These are phyloP conservation scores for Nemotelus nigrinus DNA, from an alignment of 2,888 invertebrate genomes.

Conservation along the genomic window DNA sequence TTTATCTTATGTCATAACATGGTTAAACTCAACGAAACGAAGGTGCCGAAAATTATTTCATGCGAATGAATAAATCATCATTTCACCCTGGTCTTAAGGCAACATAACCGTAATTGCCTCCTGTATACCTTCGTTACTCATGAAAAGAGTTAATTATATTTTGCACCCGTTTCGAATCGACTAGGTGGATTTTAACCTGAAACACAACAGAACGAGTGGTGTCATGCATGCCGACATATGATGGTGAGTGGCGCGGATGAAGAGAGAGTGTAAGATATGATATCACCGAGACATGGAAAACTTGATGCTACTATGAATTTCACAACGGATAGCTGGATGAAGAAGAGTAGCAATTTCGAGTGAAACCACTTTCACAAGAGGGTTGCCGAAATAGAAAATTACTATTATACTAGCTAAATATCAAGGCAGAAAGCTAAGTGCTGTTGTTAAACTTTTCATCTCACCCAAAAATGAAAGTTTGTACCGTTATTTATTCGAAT, in stretches of 20 bases:
- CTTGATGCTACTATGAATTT: slow-evolving; percentile 16
- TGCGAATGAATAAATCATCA: slow-evolving; percentile 39
- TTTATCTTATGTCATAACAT: slow-evolving; percentile 29
- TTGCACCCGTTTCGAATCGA: slow-evolving; percentile 30
- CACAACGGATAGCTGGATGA: too few relatives aligned
- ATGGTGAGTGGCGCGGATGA: not conserved
- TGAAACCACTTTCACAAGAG: too few relatives aligned
- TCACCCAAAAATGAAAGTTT: too few relatives aligned
- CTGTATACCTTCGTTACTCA: slow-evolving; percentile 41
- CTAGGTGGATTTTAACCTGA: slow-evolving; percentile 11
- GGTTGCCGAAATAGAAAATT: too few relatives aligned
- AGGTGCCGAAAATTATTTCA: slow-evolving; percentile 38
- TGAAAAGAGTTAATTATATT: slow-evolving; percentile 45
- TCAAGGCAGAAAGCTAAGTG: too few relatives aligned
- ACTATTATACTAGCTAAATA: too few relatives aligned
- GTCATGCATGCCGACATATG: slow-evolving; percentile 20
- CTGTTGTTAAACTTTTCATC: too few relatives aligned
- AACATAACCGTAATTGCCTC: slow-evolving; percentile 39
- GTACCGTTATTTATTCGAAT: too few relatives aligned
- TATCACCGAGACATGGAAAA: slow-evolving; percentile 25
- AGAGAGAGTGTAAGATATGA: slow-evolving; percentile 4
- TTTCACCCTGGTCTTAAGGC: slow-evolving; percentile 32
- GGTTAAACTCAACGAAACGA: not conserved
- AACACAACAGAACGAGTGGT: slow-evolving; percentile 10
- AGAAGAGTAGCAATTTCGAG: too few relatives aligned